Evolutionary conservation across 2,797 vertebrate species (phyloP).

Genomic region (Remorina albescens): DNA sequence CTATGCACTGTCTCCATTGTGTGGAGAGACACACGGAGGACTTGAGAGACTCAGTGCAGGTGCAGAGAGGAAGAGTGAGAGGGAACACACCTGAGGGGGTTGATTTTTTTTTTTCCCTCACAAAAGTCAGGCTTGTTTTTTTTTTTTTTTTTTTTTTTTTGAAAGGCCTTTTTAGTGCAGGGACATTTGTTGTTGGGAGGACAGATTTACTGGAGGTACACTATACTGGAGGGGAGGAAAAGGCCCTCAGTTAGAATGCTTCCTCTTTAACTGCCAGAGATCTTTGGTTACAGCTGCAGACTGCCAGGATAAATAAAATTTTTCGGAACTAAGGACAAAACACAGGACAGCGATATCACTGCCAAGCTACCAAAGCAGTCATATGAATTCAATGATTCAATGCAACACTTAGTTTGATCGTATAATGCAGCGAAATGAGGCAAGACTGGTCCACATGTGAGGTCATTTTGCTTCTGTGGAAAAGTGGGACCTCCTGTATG

Average conservation of each 20-base stretch:
- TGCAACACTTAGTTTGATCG: constrained; percentile 11
- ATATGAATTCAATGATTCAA: constrained; percentile 24
- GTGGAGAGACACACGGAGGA: constrained; percentile 80
- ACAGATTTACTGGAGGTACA: constrained; percentile 70
- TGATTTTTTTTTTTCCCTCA: constrained; percentile 37
- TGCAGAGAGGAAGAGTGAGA: constrained; percentile 76
- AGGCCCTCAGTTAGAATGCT: constrained; percentile 39
- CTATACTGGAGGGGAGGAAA: constrained; percentile 52
- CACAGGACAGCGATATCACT: constrained; percentile 9
- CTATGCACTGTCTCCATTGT: constrained; percentile 80
- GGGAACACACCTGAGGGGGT: constrained; percentile 79
- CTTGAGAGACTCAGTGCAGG: constrained; percentile 81
- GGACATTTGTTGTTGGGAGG: constrained; percentile 70
- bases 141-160: constrained; percentile 36
- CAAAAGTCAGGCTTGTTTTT: constrained; percentile 70
- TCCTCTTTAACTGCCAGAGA: constrained; percentile 54
- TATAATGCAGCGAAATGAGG: neutral
- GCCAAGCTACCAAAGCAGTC: constrained; percentile 11
- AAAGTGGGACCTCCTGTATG: constrained; percentile 1
- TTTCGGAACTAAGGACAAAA: constrained; percentile 34
- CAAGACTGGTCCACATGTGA: constrained; percentile 6
- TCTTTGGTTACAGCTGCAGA: constrained; percentile 56
- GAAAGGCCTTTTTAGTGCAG: constrained; percentile 64
- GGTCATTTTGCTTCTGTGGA: constrained; percentile 32
- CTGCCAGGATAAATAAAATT: constrained; percentile 46